Conservation (phyloP, 2,797 vertebrate species). For the Chaunax sp. region DNA sequence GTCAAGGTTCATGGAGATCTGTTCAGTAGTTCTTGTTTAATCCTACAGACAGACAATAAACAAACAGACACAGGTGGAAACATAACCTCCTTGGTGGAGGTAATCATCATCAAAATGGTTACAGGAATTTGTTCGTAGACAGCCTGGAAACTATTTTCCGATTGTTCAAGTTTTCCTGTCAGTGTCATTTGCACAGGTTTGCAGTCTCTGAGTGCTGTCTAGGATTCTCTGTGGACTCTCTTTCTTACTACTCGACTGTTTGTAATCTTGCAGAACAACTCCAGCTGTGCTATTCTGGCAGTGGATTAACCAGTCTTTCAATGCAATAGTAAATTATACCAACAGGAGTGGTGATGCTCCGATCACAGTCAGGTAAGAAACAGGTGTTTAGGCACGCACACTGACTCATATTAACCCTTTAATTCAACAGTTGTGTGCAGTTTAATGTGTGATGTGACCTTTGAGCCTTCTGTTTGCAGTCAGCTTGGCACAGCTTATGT, state of each 20-base stretch:
- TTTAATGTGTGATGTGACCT: conserved; percentile 32
- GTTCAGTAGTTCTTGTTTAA: too few relatives aligned
- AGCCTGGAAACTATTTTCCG: too few relatives aligned
- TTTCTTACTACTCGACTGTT: not conserved
- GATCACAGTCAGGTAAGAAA: conserved; percentile 89
- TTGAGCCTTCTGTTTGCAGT: conserved; percentile 84
- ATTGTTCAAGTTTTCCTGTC: too few relatives aligned
- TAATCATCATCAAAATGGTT: too few relatives aligned
- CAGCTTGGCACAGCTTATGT: conserved; percentile 96
- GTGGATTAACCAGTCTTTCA: conserved; percentile 99
- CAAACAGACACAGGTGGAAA: too few relatives aligned
- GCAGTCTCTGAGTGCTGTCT: too few relatives aligned
- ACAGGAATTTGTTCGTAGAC: too few relatives aligned
- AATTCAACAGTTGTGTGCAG: conserved; percentile 28
- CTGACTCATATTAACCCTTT: conserved; percentile 45
- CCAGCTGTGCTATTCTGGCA: conserved; percentile 98
- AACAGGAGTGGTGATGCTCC: conserved; percentile 97
- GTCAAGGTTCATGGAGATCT: too few relatives aligned
- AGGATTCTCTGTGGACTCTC: not conserved
- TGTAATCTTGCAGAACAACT: conserved; percentile 85
- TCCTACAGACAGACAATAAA: too few relatives aligned
- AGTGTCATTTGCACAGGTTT: too few relatives aligned
- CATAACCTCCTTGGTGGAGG: too few relatives aligned
- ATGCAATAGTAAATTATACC: conserved; percentile 97
- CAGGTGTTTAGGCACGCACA: not conserved